Base-by-base conservation (phyloP, 2,888 invertebrate genomes). In the Beris morrisii region DNA sequence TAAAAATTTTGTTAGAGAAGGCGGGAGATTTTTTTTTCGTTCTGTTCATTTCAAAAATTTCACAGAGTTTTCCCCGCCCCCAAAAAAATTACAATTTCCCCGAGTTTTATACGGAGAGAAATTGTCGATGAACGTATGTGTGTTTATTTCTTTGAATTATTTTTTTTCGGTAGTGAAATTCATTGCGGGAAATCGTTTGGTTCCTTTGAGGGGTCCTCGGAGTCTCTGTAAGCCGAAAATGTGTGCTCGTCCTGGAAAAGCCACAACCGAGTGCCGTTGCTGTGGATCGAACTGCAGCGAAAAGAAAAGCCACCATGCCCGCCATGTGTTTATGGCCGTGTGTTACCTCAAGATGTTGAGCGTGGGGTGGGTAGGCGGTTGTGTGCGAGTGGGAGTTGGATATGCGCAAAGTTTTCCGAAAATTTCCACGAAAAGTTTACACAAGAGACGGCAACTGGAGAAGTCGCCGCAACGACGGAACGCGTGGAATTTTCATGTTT, bases 311-410 rank as follows among this genome's bases (percentile, higher is more conserved):
- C 45, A 53, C 30, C 45, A 30, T 55, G 55, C 63, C 56, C 63
- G 52, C 63, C 65, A 59, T 54, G 61, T 55, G 65, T 64, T 69
- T 67, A 69, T 54, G 61, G 63, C 63, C 64, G 69, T 66, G 66
- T 67, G 67, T 55, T 55, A 64, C 67, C 64, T 69, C 64, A 52
- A 67, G 67, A 66, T 67, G 66, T 61, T 61, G 9, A 30, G 48
- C 13, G 46, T 59, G 30, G 48, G 12, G 46, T 31, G 7, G 31
- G 31, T 32, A 46, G 59, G 5, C 31, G 46, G 48, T 15, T 50
- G 2, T 13, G 59, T 48, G 59, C 48, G 48, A 48, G 32, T 61
- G 38, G 38, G 38, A 38, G 38, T 38, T 5, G 38, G 38, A 38
- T 38, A 9, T 38, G 38, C 38, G 38, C 38, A 38, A 38, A 3